Conservation (phyloP, 2,888 invertebrate species). For the Stomorhina lunata region DNA sequence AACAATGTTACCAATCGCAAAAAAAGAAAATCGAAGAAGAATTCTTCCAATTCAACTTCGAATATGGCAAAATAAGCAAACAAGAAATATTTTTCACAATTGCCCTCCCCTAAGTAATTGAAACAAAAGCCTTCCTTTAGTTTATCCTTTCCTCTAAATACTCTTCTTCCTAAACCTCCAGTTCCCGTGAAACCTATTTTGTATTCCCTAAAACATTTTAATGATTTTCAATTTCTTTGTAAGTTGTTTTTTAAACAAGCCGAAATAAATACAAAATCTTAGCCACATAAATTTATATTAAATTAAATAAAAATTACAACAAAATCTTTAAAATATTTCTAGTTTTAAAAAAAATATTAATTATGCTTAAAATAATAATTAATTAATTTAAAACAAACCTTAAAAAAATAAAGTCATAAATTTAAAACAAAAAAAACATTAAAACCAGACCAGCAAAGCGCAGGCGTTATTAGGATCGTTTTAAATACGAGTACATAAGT, state of each 20-base stretch:
- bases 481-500: conserved; percentile 22
- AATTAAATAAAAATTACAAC: conserved; percentile 43
- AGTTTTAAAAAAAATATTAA: conserved; percentile 50
- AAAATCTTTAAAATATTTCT: conserved; percentile 41
- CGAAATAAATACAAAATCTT: conserved; percentile 41
- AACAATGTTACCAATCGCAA: conserved; percentile 71
- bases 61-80: conserved; percentile 54
- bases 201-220: background rate
- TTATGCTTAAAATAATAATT: conserved; percentile 60
- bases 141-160: background rate
- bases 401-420: conserved; percentile 55
- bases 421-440: conserved; percentile 21
- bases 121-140: conserved; percentile 2
- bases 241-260: conserved; percentile 45
- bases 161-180: background rate
- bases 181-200: conserved; percentile 1
- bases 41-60: conserved; percentile 59
- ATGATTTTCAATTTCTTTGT: conserved; percentile 14
- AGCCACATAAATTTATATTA: conserved; percentile 62
- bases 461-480: conserved; percentile 55
- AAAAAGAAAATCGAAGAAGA: conserved; percentile 75
- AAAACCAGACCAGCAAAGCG: conserved; percentile 55
- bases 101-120: background rate
- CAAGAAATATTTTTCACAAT: background rate
- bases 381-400: conserved; percentile 21